Percentiles rank a stretch among this genome's conserved stretches.
These are phyloP conservation scores for Metacarcinus magister DNA, from an alignment of 2,888 invertebrate genomes.

Conservation along the genomic window DNA sequence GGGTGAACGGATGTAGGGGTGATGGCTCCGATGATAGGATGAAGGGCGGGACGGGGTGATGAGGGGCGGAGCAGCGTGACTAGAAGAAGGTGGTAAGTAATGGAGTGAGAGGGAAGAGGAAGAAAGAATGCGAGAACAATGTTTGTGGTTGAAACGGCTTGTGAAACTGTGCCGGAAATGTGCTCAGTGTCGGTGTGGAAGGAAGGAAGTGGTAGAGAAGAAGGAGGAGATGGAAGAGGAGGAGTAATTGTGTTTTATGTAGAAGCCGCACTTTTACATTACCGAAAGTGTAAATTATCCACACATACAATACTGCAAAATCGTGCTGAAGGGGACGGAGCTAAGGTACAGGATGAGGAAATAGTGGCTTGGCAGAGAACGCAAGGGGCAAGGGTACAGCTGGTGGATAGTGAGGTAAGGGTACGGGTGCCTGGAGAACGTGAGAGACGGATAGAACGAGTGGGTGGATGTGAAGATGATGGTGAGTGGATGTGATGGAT, in stretches of 20 bases:
- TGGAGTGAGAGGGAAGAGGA: background rate
- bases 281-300: no score
- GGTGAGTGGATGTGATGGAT: no score
- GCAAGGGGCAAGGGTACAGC: background rate
- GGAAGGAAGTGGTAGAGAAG: background rate
- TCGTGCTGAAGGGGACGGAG: no score
- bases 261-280: no score
- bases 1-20: background rate
- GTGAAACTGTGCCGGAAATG: conserved; percentile 30
- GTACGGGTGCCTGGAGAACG: background rate
- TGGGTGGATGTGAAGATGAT: no score
- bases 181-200: background rate
- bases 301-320: no score
- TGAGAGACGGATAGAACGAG: no score
- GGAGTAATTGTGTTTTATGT: background rate
- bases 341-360: background rate
- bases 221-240: background rate
- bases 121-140: background rate
- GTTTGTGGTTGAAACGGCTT: conserved; percentile 3
- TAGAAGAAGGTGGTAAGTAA: background rate
- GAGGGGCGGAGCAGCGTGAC: background rate
- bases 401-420: background rate
- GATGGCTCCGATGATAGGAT: background rate
- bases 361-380: background rate
- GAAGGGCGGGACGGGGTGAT: background rate